Evolutionary conservation across 2,113 vertebrate genomes (phyloP).

Genomic region (Pavo muticus): DNA sequence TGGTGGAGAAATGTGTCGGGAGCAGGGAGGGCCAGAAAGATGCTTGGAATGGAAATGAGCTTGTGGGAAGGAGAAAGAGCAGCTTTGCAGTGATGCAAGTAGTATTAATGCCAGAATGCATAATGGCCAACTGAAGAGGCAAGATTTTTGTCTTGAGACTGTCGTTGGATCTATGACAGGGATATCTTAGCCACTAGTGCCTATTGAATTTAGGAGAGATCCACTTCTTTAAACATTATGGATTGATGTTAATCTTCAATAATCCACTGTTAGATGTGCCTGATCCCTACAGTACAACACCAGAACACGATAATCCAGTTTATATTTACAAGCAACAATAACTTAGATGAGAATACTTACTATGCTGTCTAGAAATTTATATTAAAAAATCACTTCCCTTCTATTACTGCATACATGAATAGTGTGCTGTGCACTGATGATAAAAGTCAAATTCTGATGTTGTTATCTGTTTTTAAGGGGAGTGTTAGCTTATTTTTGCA

Average conservation of each 20-base stretch:
- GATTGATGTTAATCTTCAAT: neutral
- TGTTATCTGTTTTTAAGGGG: neutral
- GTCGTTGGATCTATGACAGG: neutral
- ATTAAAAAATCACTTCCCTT: neutral
- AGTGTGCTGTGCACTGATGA: neutral
- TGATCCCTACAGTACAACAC: neutral
- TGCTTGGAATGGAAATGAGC: slow-evolving; percentile 17
- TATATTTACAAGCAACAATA: neutral
- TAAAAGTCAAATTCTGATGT: neutral
- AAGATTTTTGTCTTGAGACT: neutral
- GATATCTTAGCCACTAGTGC: neutral
- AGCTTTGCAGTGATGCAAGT: neutral
- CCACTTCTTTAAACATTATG: neutral
- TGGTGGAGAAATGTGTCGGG: neutral
- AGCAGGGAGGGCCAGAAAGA: neutral
- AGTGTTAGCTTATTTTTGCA: neutral
- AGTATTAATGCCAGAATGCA: slow-evolving; percentile 17
- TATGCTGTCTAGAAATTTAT: neutral
- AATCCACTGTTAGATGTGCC: neutral
- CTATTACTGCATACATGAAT: neutral
- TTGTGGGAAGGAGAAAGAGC: neutral
- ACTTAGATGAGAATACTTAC: neutral
- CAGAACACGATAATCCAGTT: neutral
- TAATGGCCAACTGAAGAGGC: neutral
- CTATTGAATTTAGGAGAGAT: neutral